These are phyloP conservation scores for Rhinogobius similis DNA, from an alignment of 2,113 vertebrate genomes.

Conservation along the genomic window DNA sequence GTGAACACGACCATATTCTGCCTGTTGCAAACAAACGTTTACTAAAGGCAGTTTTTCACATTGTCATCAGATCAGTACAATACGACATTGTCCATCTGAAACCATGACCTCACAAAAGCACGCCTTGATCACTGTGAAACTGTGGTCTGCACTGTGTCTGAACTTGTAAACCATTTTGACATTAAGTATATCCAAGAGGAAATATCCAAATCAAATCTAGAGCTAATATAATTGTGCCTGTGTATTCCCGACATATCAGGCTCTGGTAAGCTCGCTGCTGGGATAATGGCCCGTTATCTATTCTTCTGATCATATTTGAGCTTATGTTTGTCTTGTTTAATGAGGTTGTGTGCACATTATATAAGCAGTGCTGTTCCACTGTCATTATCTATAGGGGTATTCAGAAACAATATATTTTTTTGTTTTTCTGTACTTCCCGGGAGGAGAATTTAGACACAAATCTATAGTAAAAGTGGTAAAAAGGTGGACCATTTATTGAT, in stretches of 20 bases:
- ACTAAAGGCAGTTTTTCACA: no score
- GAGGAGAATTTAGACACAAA: no score
- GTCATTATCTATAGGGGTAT: no score
- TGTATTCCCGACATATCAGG: slow-evolving; percentile 74
- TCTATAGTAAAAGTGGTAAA: no score
- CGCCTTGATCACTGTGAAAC: background rate
- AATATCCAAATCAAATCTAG: slow-evolving; percentile 69
- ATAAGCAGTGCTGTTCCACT: slow-evolving; percentile 20
- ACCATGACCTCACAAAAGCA: background rate
- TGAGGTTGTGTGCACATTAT: slow-evolving; percentile 32
- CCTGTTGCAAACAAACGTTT: no score
- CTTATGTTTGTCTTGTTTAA: slow-evolving; percentile 47
- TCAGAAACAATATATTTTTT: no score
- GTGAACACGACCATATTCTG: no score
- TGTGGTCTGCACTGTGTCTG: slow-evolving; percentile 48
- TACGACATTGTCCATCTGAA: background rate
- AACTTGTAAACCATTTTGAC: slow-evolving; percentile 46
- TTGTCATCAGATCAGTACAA: background rate
- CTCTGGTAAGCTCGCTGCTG: slow-evolving; percentile 60
- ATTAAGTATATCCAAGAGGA: slow-evolving; percentile 66
- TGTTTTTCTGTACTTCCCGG: no score
- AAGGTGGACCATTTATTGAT: no score
- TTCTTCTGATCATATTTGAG: slow-evolving; percentile 68
- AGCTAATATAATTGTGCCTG: slow-evolving; percentile 66
- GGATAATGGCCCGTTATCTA: slow-evolving; percentile 69